These are phyloP conservation scores for Apamea monoglypha DNA, from an alignment of 2,888 invertebrate genomes.

Conservation along the genomic window DNA sequence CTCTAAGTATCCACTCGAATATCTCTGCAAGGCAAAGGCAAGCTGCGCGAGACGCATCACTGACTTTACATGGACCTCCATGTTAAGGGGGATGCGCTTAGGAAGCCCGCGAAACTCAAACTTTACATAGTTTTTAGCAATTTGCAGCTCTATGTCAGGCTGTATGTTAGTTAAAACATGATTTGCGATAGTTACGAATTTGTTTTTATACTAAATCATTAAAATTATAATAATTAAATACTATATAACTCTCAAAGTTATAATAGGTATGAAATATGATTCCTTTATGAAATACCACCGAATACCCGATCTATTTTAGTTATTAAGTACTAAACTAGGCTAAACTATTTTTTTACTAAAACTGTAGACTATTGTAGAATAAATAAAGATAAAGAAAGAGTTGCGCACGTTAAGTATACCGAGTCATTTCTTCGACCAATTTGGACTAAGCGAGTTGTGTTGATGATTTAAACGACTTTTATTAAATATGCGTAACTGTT, in stretches of 20 bases:
- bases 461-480: neutral
- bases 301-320: too few species aligned
- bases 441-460: neutral
- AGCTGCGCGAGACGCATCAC: constrained; percentile 80
- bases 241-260: neutral
- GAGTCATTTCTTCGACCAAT: neutral
- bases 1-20: constrained; percentile 75
- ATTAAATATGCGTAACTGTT: neutral
- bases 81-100: constrained; percentile 55
- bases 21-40: constrained; percentile 75
- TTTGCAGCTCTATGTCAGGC: neutral
- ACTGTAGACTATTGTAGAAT: too few species aligned
- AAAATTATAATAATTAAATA: neutral
- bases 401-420: neutral
- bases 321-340: too few species aligned
- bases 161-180: neutral
- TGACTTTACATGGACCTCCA: constrained; percentile 82
- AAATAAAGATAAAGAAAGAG: too few species aligned
- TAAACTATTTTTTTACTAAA: too few species aligned
- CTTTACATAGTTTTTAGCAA: neutral
- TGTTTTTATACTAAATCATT: neutral
- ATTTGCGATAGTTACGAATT: neutral
- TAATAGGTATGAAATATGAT: neutral
- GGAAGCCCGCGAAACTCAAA: neutral
- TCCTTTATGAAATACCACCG: neutral